Percentiles rank a stretch among this genome's conserved stretches.
phyloP scores from a whole-genome alignment of 1,140 invertebrate genomes.

The Procambarus virginalis region DNA sequence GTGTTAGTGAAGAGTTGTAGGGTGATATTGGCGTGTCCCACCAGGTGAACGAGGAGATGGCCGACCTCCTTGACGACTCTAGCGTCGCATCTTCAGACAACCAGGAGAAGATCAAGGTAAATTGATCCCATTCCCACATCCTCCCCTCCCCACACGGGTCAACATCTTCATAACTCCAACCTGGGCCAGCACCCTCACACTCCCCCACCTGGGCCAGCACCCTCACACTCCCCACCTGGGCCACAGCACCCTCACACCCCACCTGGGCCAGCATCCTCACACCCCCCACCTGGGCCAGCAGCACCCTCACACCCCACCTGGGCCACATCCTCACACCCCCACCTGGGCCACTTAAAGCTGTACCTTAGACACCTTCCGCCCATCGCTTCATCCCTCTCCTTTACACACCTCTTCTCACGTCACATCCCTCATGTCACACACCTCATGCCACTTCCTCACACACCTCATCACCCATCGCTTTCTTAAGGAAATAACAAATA shows the following conservation, averaged over 20 bases:
- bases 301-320: not conserved
- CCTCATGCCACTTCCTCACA: not conserved
- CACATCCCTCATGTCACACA: not conserved
- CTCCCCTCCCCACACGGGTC: not conserved
- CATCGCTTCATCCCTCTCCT: not conserved
- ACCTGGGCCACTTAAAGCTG: not conserved
- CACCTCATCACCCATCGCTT: not conserved
- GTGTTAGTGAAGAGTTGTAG: not conserved
- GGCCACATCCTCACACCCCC: not conserved
- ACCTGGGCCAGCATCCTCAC: not conserved
- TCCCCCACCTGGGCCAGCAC: not conserved
- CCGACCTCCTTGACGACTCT: slow-evolving; percentile 48
- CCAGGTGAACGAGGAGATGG: slow-evolving; percentile 63
- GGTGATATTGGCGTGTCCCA: not conserved
- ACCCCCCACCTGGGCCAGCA: not conserved
- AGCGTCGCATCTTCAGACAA: slow-evolving; percentile 9
- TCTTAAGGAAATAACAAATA: too few species aligned
- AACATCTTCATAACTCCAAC: not conserved
- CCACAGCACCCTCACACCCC: too few species aligned
- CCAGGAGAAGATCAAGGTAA: slow-evolving; percentile 60
- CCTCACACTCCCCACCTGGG: too few species aligned
- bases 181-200: too few species aligned
- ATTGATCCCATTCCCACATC: not conserved
- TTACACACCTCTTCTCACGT: not conserved
- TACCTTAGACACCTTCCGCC: not conserved